Percentiles rank a stretch among this genome's conserved stretches.
Evolutionary conservation across 2,888 invertebrate species (phyloP).

Genomic region (Arctia plantaginis): DNA sequence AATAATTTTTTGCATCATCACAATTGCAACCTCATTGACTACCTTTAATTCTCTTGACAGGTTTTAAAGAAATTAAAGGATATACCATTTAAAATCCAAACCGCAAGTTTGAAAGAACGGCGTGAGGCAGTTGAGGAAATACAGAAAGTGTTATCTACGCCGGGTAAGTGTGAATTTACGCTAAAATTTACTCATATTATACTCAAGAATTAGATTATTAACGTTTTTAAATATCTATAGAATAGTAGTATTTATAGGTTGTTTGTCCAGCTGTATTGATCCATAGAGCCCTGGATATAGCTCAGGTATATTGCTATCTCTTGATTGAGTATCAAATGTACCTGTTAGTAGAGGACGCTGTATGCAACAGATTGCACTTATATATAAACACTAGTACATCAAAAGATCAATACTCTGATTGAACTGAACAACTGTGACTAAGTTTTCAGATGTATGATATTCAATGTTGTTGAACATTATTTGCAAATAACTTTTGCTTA

Average conservation of each 20-base stretch:
- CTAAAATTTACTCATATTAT: constrained; percentile 20
- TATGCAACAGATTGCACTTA: constrained; percentile 33
- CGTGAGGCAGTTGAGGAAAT: constrained; percentile 89
- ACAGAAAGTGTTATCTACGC: constrained; percentile 89
- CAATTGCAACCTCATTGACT: constrained; percentile 31
- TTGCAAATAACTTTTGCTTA: not conserved
- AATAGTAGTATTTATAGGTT: constrained; percentile 44
- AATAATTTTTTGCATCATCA: constrained; percentile 13
- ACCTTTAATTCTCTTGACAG: constrained; percentile 72
- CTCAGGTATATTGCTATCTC: constrained; percentile 33
- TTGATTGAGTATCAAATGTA: constrained; percentile 21
- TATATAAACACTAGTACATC: constrained; percentile 18
- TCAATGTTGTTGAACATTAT: not conserved
- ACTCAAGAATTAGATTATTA: constrained; percentile 8
- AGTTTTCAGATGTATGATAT: constrained; percentile 1
- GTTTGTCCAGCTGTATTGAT: constrained; percentile 54
- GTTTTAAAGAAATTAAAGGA: constrained; percentile 90
- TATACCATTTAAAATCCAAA: constrained; percentile 90
- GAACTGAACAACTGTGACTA: not conserved
- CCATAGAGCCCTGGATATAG: constrained; percentile 46
- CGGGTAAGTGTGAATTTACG: constrained; percentile 83
- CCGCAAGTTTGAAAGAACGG: constrained; percentile 90
- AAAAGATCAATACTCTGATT: constrained; percentile 24
- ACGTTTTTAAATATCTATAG: constrained; percentile 7
- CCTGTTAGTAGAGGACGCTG: constrained; percentile 33